Evolutionary conservation across 1,140 invertebrate genomes (phyloP), one percentile per base, ranked within the genome.

Genomic region (Brachionus calyciflorus): DNA sequence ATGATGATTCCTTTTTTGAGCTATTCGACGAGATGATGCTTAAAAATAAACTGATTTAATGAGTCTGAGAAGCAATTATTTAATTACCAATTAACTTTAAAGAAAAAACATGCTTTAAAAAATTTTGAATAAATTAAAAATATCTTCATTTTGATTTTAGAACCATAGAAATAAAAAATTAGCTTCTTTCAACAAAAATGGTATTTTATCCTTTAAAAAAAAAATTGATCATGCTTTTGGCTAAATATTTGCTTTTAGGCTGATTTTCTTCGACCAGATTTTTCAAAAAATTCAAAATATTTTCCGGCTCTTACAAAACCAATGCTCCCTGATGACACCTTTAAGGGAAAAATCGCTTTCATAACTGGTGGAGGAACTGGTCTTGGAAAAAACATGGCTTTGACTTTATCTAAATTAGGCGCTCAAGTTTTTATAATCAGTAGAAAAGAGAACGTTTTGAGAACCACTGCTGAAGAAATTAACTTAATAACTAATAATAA

Each of bases 291-390:
- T 48, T 78, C 83, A 6, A 82, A 82, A 76, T 79, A 76, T 60
- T 85, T 85, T 78, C 80, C 81, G 33, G 78, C 79, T 0, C 77
- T 78, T 12, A 81, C 80, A 76, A 75, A 78, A 10, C 78, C 81
- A 0, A 85, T 85, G 84, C 79, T 85, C n/a, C 84, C 84, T 3
- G 73, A 79, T 60, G 81, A 81, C 24, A 80, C 79, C 48, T 82
- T 86, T 79, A 70, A 85, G 65, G 85, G 83, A 14, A 87, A 87
- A 78, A 81, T 85, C 48, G 88, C 87, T 5, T 85, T 89, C 63
- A 82, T 89, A 4, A 88, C 88, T 26, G 88, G 88, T 53, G 88
- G 88, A 9, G 88, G 87, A 24, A 88, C 87, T n/a, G 88, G 88
- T 4, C 81, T 88, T 6, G 88, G 88, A 4, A 86, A 85, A 80